These are phyloP conservation scores for Sylvicapra grimmia DNA, from an alignment of 2,113 vertebrate genomes.

Conservation along the genomic window DNA sequence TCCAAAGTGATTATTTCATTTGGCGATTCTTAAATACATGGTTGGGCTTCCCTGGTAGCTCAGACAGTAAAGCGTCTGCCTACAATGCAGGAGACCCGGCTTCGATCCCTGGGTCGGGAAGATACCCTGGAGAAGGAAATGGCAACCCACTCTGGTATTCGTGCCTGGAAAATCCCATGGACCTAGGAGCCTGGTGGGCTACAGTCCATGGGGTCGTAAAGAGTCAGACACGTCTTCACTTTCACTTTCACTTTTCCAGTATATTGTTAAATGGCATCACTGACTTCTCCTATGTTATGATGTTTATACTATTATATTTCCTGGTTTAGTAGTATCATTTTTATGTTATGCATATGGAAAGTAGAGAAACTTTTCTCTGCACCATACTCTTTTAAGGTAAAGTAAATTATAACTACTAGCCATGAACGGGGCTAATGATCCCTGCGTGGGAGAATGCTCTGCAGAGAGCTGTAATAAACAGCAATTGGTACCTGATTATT, in stretches of 20 bases:
- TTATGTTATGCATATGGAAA: not conserved
- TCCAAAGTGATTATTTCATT: not conserved
- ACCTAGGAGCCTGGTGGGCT: not conserved
- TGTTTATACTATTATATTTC: not conserved
- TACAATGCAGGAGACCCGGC: fast-evolving
- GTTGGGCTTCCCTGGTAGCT: not conserved
- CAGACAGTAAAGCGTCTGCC: fast-evolving
- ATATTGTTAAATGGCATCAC: not conserved
- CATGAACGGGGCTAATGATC: not conserved
- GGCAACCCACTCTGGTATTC: not conserved
- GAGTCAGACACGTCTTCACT: fast-evolving
- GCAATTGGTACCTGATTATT: not conserved
- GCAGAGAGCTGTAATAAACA: not conserved
- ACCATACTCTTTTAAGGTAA: not conserved
- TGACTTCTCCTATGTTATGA: not conserved
- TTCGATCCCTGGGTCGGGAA: fast-evolving
- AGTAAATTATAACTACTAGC: not conserved
- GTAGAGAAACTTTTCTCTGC: not conserved
- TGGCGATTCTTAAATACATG: not conserved
- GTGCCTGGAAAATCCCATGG: not conserved
- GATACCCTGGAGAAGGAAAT: not conserved
- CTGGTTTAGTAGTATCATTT: not conserved
- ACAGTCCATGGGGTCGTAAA: not conserved
- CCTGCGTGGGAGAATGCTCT: not conserved
- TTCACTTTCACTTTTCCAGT: not conserved